A percentile compares a stretch with the other conserved stretches of the same genome.
These are phyloP conservation scores for Rachycentron canadum DNA, from an alignment of 2,797 vertebrate species.

Conservation along the genomic window DNA sequence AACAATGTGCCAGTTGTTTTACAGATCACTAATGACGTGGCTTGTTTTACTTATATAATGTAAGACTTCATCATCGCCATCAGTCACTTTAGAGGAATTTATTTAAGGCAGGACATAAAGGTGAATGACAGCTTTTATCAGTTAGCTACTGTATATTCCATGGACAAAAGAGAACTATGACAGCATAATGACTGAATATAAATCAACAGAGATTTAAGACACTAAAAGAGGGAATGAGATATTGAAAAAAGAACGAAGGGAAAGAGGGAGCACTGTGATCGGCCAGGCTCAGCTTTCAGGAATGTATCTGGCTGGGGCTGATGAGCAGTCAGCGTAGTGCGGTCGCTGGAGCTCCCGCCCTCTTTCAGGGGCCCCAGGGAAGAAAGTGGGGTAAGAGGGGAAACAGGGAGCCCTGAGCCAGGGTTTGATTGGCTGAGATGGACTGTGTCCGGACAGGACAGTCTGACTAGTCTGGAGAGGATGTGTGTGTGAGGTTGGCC, in stretches of 20 bases:
- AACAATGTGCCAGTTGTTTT: slow-evolving; percentile 32
- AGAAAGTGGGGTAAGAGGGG: slow-evolving; percentile 73
- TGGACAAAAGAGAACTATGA: slow-evolving; percentile 6
- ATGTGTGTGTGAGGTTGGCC: slow-evolving; percentile 36
- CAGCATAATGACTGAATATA: slow-evolving; percentile 3
- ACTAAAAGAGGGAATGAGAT: slow-evolving; percentile 60
- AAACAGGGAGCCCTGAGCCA: slow-evolving; percentile 70
- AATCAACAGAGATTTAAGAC: slow-evolving; percentile 25
- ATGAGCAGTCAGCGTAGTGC: slow-evolving; percentile 80
- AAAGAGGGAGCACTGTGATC: slow-evolving; percentile 69
- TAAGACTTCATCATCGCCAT: slow-evolving; percentile 35
- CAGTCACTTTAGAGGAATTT: slow-evolving; percentile 27
- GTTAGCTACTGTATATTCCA: slow-evolving; percentile 6
- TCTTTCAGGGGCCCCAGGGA: slow-evolving; percentile 80
- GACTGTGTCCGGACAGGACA: slow-evolving; percentile 46
- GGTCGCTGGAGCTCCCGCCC: slow-evolving; percentile 82
- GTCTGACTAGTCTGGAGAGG: slow-evolving; percentile 25
- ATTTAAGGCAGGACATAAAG: slow-evolving; percentile 19
- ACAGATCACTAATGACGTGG: slow-evolving; percentile 28
- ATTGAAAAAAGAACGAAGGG: slow-evolving; percentile 65
- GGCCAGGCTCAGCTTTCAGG: slow-evolving; percentile 84
- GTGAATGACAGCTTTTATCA: neutral
- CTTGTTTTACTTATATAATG: slow-evolving; percentile 32
- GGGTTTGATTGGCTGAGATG: slow-evolving; percentile 55
- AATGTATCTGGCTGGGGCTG: slow-evolving; percentile 84